Percentiles rank a stretch among this genome's conserved stretches.
Conservation (phyloP, 2,113 vertebrate genomes). For the Sceloporus undulatus region DNA sequence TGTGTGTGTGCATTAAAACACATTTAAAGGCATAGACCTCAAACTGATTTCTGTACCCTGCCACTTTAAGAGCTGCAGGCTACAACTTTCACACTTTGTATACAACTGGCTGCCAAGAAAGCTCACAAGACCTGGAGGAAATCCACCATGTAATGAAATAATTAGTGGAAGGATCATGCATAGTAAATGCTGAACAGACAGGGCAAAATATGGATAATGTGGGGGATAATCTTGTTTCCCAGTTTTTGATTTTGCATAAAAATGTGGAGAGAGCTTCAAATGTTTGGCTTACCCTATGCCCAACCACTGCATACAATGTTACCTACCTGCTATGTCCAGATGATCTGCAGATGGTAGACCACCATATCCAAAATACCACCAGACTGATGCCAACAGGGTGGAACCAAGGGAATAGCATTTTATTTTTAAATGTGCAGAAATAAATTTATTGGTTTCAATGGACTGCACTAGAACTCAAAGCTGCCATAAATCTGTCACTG, state of each 20-base stretch:
- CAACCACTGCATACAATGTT: neutral
- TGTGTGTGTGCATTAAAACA: too few species aligned
- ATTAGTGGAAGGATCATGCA: neutral
- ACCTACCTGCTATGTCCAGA: too few species aligned
- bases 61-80: neutral
- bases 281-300: too few species aligned
- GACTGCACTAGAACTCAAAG: too few species aligned
- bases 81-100: constrained; percentile 10
- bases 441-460: too few species aligned
- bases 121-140: constrained; percentile 11
- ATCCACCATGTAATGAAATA: constrained; percentile 12
- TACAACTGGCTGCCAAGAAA: neutral
- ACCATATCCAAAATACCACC: too few species aligned
- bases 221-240: too few species aligned
- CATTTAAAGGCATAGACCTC: constrained; percentile 3
- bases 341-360: too few species aligned
- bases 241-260: neutral
- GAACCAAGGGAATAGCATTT: too few species aligned
- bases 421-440: too few species aligned
- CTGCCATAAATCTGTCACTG: too few species aligned
- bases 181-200: neutral
- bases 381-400: too few species aligned
- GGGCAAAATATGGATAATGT: neutral
- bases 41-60: constrained; percentile 14
- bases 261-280: neutral